Conservation (phyloP, 2,888 invertebrate genomes). For the Pachymerium ferrugineum region DNA sequence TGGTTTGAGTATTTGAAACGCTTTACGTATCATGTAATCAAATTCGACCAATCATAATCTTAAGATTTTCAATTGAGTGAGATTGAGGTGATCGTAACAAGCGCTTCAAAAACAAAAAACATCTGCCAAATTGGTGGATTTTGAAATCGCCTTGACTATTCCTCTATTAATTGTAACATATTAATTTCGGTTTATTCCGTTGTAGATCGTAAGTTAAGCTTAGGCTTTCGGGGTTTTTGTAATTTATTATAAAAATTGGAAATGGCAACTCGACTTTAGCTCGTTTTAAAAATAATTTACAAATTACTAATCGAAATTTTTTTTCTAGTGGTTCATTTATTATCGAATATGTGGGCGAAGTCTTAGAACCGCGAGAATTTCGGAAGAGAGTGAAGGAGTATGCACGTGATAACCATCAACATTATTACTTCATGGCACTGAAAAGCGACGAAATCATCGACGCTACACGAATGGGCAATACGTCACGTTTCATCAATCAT, state of each 20-base stretch:
- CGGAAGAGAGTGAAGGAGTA: constrained; percentile 80
- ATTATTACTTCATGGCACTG: constrained; percentile 97
- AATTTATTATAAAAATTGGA: background rate
- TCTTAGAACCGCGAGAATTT: constrained; percentile 86
- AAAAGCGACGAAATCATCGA: constrained; percentile 92
- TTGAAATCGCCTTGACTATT: too few relatives aligned
- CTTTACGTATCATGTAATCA: too few relatives aligned
- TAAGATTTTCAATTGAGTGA: too few relatives aligned
- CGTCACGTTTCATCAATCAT: constrained; percentile 96
- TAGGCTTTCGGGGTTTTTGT: background rate
- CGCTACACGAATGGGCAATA: constrained; percentile 91
- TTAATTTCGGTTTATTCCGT: background rate
- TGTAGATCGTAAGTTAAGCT: background rate
- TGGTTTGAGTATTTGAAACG: too few relatives aligned
- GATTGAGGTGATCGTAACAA: too few relatives aligned
- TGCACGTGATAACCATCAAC: constrained; percentile 79
- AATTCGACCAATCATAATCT: too few relatives aligned
- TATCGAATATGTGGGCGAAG: constrained; percentile 98
- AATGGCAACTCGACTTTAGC: too few relatives aligned
- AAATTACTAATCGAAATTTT: too few relatives aligned
- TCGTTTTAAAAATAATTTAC: too few relatives aligned
- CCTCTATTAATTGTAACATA: background rate
- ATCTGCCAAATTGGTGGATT: too few relatives aligned
- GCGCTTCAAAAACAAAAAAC: too few relatives aligned
- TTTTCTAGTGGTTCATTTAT: constrained; percentile 78